Conservation (phyloP, 1,140 invertebrate genomes). For the Apocrypta bakeri region DNA sequence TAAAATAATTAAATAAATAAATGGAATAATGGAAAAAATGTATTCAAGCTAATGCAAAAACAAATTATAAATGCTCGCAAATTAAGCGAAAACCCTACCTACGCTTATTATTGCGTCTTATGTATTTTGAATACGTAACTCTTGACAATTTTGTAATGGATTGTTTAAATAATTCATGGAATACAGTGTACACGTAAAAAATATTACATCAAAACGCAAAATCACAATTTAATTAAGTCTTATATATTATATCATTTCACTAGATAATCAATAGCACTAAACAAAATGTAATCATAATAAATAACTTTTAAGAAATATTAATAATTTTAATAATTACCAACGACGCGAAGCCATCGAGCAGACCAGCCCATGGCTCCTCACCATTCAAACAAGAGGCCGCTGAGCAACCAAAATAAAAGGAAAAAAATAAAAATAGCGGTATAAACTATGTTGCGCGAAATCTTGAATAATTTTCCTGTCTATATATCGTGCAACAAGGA, state of each 20-base stretch:
- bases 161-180: not conserved
- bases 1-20: no score
- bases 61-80: not conserved
- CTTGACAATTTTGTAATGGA: not conserved
- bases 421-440: conserved; percentile 19
- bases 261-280: no score
- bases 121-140: no score
- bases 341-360: not conserved
- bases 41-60: not conserved
- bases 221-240: no score
- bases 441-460: conserved; percentile 14
- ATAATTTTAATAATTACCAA: conserved; percentile 15
- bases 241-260: not conserved
- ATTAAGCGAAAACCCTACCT: not conserved
- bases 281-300: no score
- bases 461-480: conserved; percentile 1
- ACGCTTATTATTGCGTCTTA: not conserved
- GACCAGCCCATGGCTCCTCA: not conserved
- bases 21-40: not conserved
- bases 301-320: not conserved
- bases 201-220: not conserved
- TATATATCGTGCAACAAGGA: not conserved
- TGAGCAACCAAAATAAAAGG: conserved; percentile 31
- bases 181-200: not conserved
- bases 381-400: conserved; percentile 20